Conservation (phyloP, 2,113 vertebrate genomes). For the Pithys albifrons region DNA sequence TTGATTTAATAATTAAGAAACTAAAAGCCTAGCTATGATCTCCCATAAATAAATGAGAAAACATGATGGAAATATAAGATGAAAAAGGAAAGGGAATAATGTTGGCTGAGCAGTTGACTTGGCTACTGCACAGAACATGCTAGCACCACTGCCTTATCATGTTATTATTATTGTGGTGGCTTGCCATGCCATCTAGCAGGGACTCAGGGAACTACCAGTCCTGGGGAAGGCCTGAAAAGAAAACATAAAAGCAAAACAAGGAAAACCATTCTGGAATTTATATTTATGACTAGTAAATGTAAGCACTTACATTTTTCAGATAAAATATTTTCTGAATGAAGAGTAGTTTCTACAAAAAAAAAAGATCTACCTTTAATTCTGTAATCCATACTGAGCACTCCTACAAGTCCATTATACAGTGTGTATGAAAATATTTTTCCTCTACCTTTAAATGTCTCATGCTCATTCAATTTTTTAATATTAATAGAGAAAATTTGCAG, state of each 20-base stretch:
- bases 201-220: slow-evolving; percentile 46
- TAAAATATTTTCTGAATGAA: not conserved
- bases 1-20: slow-evolving; percentile 26
- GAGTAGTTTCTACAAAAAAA: not conserved
- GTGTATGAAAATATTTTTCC: not conserved
- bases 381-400: not conserved
- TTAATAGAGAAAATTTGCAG: not conserved
- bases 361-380: not conserved
- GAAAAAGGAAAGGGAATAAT: not conserved
- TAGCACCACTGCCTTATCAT: not conserved
- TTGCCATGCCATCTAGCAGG: slow-evolving; percentile 73
- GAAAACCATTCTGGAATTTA: not conserved
- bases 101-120: not conserved
- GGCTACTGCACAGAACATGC: not conserved
- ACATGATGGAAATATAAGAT: not conserved
- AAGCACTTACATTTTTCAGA: not conserved
- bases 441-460: not conserved
- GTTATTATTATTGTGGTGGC: slow-evolving; percentile 43
- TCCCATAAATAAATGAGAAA: not conserved
- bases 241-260: not conserved
- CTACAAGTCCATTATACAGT: not conserved
- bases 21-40: not conserved
- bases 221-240: not conserved
- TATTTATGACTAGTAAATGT: not conserved
- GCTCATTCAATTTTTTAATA: not conserved